Base-by-base conservation (phyloP, 2,113 vertebrate genomes). In the Nannobrachium achirus region DNA sequence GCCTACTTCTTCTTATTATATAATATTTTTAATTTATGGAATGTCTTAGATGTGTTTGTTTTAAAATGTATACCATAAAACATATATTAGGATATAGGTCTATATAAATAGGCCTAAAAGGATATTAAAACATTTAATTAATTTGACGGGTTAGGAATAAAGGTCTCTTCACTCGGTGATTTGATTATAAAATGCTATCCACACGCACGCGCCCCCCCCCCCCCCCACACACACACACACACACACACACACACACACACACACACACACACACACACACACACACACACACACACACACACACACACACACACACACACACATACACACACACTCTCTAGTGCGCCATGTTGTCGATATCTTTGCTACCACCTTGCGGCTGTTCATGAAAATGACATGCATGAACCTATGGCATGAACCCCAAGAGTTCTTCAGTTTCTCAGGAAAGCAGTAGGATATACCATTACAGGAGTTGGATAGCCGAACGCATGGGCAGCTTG, bases 301-400 rank as follows among this genome's bases (percentile, higher is more conserved):
- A n/a, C n/a, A n/a, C n/a, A n/a, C 40, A 46, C 41, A 33, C 40
- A 16, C n/a, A 25, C 38, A 19, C 42, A 20, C 57, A 60, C 57
- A 60, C 40, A 8, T 39, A 44, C n/a, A 11, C 39, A 59, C 39
- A 13, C 20, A 5, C 25, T n/a, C n/a, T n/a, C n/a, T n/a, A n/a
- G 44, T 8, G 61, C 72, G 72, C 63, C 57, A 53, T 74, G 49
- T 74, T 66, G 59, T 40, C n/a, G 15, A 13, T 48, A 33, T 10
- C 76, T 79, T 53, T 86, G 85, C 83, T 79, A 38, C 88, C 85
- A 73, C 79, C 86, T 38, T 40, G 82, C 49, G 89, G 76, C 49
- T 25, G 2, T 14, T 8, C 15, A 25, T 14, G 39, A 42, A 44
- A 69, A 79, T 33, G 16, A 48, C 66, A 66, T 50, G 7, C 39